Conservation (phyloP, 2,888 invertebrate genomes). For the Limnephilus auricula region DNA sequence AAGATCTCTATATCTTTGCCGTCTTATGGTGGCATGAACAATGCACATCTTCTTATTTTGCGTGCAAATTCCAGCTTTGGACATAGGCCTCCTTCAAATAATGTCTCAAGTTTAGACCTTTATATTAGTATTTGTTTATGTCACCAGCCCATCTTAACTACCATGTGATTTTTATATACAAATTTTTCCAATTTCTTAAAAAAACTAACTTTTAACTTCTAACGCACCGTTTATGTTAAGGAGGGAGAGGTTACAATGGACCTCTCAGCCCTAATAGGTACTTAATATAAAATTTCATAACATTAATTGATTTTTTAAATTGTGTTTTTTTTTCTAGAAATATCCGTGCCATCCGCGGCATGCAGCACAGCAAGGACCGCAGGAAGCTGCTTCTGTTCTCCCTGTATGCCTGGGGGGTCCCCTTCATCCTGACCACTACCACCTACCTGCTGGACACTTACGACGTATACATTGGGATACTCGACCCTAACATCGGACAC, state of each 20-base stretch:
- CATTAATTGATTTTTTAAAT: conserved; percentile 48
- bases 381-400: conserved; percentile 83
- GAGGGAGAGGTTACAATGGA: too few species aligned
- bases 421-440: conserved; percentile 77
- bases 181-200: too few species aligned
- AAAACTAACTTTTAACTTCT: too few species aligned
- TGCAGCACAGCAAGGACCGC: conserved; percentile 75
- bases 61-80: not conserved
- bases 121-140: not conserved
- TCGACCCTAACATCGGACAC: conserved; percentile 80
- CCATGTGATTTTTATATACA: too few species aligned
- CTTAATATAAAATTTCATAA: not conserved
- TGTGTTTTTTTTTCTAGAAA: conserved; percentile 70
- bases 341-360: conserved; percentile 74
- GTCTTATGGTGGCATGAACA: not conserved
- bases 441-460: conserved; percentile 78
- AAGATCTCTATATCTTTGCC: not conserved
- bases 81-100: not conserved
- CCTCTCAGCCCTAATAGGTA: not conserved
- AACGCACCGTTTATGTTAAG: too few species aligned
- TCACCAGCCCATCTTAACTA: not conserved
- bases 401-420: conserved; percentile 84
- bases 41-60: not conserved
- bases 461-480: conserved; percentile 72
- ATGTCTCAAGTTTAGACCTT: not conserved